Percentiles rank a stretch among this genome's conserved stretches.
Evolutionary conservation across 2,888 invertebrate genomes (phyloP).

Genomic region (Heliothis peltigera): DNA sequence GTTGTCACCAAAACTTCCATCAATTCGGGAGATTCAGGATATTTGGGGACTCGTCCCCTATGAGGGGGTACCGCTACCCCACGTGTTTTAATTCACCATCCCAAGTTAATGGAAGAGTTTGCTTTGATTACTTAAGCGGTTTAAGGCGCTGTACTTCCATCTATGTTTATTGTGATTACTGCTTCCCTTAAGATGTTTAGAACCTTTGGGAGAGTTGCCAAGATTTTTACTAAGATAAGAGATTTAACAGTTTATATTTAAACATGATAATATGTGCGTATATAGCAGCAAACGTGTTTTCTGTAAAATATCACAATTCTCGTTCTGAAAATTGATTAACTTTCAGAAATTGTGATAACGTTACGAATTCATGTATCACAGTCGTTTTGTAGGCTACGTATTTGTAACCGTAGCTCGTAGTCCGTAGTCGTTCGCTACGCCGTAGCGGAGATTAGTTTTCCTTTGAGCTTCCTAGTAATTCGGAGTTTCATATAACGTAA

Average conservation of each 20-base stretch:
- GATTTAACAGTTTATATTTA: too few relatives aligned
- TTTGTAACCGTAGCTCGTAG: slow-evolving; percentile 37
- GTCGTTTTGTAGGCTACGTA: slow-evolving; percentile 25
- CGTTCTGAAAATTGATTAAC: not conserved
- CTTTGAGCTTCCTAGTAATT: slow-evolving; percentile 51
- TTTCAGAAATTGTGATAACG: slow-evolving; percentile 3
- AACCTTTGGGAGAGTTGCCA: not conserved
- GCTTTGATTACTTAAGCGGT: slow-evolving; percentile 52
- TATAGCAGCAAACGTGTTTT: too few relatives aligned
- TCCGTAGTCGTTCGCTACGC: slow-evolving; percentile 22
- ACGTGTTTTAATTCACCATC: slow-evolving; percentile 49
- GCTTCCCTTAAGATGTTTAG: not conserved
- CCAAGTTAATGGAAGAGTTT: slow-evolving; percentile 50
- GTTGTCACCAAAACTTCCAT: slow-evolving; percentile 37
- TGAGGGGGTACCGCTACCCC: slow-evolving; percentile 27
- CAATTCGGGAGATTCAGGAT: slow-evolving; percentile 33
- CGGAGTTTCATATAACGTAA: slow-evolving; percentile 27
- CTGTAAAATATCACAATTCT: not conserved
- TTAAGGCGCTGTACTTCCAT: slow-evolving; percentile 11
- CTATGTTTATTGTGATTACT: slow-evolving; percentile 32
- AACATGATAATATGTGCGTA: too few relatives aligned
- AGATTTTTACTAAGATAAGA: not conserved
- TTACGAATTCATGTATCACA: slow-evolving; percentile 21
- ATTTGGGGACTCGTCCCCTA: slow-evolving; percentile 1
- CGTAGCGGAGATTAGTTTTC: slow-evolving; percentile 54